Conservation (phyloP, 2,797 vertebrate genomes). For the Poecile montanus region DNA sequence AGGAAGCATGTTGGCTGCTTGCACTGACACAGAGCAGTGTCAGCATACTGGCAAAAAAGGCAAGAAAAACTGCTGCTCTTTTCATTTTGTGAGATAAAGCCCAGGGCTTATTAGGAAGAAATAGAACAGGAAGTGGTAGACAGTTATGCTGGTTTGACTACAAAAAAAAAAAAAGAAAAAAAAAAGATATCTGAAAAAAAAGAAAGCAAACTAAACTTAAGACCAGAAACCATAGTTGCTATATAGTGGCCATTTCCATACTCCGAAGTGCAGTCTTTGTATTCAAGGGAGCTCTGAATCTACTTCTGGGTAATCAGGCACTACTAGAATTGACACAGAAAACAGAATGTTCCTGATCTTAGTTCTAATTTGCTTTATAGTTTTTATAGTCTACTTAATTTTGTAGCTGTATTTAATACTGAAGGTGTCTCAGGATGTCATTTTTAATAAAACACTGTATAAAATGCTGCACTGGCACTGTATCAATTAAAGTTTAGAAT, state of each 20-base stretch:
- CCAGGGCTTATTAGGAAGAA: neutral
- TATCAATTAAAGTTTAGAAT: neutral
- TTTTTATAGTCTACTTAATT: neutral
- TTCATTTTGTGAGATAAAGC: neutral
- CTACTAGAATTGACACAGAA: neutral
- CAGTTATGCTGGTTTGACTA: neutral
- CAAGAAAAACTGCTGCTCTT: neutral
- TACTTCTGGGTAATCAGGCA: neutral
- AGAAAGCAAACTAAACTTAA: neutral
- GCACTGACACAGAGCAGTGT: neutral
- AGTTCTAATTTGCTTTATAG: neutral
- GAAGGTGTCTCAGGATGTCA: neutral
- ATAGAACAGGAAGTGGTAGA: neutral
- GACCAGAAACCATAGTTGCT: neutral
- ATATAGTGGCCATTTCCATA: neutral
- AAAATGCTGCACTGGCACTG: neutral
- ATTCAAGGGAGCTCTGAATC: neutral
- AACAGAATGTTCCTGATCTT: neutral
- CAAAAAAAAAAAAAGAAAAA: neutral
- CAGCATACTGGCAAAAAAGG: neutral
- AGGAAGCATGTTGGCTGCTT: neutral
- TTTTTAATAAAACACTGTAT: neutral
- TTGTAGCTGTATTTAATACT: neutral
- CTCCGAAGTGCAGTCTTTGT: neutral
- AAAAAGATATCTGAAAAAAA: too few species aligned